These are phyloP conservation scores for Strigamia transsilvanica DNA, from an alignment of 2,888 invertebrate species.

Conservation along the genomic window DNA sequence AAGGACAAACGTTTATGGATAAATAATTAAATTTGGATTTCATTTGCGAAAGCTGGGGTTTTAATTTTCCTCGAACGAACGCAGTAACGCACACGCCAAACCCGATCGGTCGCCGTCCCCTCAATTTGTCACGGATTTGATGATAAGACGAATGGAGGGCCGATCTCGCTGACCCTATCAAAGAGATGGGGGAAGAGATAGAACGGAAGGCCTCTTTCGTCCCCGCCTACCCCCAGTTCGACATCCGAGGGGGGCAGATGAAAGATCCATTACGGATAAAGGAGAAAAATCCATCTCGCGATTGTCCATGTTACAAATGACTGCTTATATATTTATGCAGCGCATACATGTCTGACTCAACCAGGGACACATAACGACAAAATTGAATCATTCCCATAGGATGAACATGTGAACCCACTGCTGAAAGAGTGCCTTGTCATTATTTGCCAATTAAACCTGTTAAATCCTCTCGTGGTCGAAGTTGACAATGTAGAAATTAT, in stretches of 20 bases:
- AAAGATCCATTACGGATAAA: conserved; percentile 13
- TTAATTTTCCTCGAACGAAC: conserved; percentile 23
- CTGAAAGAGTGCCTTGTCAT: neutral
- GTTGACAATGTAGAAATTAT: neutral
- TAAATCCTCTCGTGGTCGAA: neutral
- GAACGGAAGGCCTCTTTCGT: conserved; percentile 20
- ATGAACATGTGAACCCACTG: neutral
- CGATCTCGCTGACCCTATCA: neutral
- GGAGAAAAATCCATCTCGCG: conserved; percentile 6
- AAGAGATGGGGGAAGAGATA: conserved; percentile 5
- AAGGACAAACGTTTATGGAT: conserved; percentile 31
- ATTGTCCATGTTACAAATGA: conserved; percentile 20
- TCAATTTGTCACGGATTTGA: conserved; percentile 23
- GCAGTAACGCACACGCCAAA: neutral
- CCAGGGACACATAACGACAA: neutral
- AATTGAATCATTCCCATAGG: conserved; percentile 20
- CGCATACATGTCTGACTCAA: conserved; percentile 6
- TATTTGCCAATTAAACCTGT: conserved; percentile 4
- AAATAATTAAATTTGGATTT: conserved; percentile 46
- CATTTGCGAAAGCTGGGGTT: conserved; percentile 7
- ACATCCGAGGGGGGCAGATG: neutral
- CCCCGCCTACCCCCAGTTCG: neutral
- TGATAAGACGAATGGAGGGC: conserved; percentile 30
- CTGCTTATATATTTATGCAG: conserved; percentile 11
- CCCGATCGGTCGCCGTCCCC: neutral